Percentiles rank a stretch among this genome's conserved stretches.
phyloP scores from a whole-genome alignment of 2,888 invertebrate genomes.

The Drosophila paramelanica region DNA sequence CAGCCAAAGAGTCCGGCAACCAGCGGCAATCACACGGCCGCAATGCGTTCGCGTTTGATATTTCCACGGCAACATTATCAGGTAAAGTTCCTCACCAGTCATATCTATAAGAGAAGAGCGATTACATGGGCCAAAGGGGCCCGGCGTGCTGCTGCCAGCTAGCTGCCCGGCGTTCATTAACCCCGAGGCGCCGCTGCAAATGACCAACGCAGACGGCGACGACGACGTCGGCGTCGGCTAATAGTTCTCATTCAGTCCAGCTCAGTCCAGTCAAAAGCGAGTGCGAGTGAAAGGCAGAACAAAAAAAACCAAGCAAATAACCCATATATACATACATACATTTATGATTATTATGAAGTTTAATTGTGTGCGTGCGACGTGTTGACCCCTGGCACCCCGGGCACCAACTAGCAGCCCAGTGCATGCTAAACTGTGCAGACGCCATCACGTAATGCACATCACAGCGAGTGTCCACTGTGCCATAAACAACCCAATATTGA shows the following conservation, averaged over 20 bases:
- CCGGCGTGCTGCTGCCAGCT: not conserved
- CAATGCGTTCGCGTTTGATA: conserved; percentile 81
- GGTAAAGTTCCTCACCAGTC: conserved; percentile 42
- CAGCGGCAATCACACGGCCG: conserved; percentile 65
- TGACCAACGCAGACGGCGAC: conserved; percentile 42
- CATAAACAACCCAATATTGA: not conserved
- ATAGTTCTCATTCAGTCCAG: conserved; percentile 19
- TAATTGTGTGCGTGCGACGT: conserved; percentile 50
- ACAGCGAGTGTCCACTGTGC: not conserved
- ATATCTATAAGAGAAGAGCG: conserved; percentile 8
- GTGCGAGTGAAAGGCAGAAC: conserved; percentile 57
- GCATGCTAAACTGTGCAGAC: conserved; percentile 15
- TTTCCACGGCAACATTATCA: conserved; percentile 83
- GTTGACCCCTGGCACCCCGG: conserved; percentile 15
- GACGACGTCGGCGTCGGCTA: conserved; percentile 27
- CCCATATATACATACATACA: not conserved
- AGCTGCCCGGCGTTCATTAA: conserved; percentile 61
- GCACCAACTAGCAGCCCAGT: conserved; percentile 25
- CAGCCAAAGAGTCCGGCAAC: conserved; percentile 63
- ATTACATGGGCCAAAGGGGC: conserved; percentile 23
- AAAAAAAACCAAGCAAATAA: conserved; percentile 1
- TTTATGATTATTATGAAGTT: conserved; percentile 58
- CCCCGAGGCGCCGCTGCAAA: conserved; percentile 68
- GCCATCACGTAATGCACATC: conserved; percentile 29
- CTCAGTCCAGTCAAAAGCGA: conserved; percentile 13